These are phyloP conservation scores for Plebejus anna DNA, from an alignment of 2,888 invertebrate genomes.

Conservation along the genomic window DNA sequence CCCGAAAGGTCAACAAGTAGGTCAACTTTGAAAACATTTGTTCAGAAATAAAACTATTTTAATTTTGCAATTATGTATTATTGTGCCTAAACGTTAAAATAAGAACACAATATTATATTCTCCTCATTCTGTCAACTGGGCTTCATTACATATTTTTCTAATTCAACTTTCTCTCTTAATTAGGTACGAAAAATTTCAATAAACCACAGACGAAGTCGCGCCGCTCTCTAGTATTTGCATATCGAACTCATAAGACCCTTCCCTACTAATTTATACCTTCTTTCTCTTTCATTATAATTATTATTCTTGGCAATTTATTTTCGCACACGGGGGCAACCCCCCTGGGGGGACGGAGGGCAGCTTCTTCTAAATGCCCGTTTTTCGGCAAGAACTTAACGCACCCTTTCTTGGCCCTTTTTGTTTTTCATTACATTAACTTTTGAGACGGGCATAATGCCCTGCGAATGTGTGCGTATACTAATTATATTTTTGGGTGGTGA, in stretches of 20 bases:
- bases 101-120: background rate
- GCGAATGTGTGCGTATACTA: constrained; percentile 58
- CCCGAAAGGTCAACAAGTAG: too few species aligned
- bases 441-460: constrained; percentile 74
- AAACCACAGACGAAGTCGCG: background rate
- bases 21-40: too few species aligned
- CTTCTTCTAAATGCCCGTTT: constrained; percentile 80
- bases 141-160: background rate
- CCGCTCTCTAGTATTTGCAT: constrained; percentile 8
- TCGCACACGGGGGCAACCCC: constrained; percentile 75
- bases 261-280: constrained; percentile 80
- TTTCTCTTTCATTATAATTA: constrained; percentile 81
- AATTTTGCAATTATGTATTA: too few species aligned
- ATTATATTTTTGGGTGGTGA: background rate
- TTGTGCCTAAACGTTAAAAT: too few species aligned
- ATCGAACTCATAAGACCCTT: constrained; percentile 41
- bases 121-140: background rate
- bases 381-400: constrained; percentile 78
- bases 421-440: constrained; percentile 81
- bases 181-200: background rate
- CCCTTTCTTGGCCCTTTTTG: constrained; percentile 81
- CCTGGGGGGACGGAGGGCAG: constrained; percentile 54
- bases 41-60: too few species aligned
- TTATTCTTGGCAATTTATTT: constrained; percentile 81
- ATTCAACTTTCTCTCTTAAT: background rate